Percentiles rank a stretch among this genome's conserved stretches.
Conservation (phyloP, 2,797 vertebrate genomes). For the Ptychadena robeensis region DNA sequence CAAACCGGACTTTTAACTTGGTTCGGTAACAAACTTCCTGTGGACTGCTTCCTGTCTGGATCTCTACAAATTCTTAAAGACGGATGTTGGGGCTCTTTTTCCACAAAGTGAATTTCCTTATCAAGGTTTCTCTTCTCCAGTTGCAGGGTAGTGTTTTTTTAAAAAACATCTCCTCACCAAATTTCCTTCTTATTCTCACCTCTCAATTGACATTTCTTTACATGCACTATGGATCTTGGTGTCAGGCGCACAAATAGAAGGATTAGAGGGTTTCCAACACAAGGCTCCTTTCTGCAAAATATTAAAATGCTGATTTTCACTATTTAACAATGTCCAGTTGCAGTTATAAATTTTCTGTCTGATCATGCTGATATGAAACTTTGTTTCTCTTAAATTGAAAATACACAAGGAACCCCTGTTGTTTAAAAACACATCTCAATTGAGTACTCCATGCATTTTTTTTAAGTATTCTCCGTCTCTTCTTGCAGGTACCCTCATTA, state of each 20-base stretch:
- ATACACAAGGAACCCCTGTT: constrained; percentile 7
- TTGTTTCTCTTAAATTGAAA: constrained; percentile 7
- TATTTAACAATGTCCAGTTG: background rate
- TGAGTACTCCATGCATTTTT: constrained; percentile 4
- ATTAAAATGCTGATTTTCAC: background rate
- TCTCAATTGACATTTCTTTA: constrained; percentile 5
- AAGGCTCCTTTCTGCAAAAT: background rate
- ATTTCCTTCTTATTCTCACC: constrained; percentile 21
- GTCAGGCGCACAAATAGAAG: background rate
- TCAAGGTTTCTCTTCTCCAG: constrained; percentile 13
- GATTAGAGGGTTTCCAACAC: background rate
- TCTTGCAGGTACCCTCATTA: constrained; percentile 12
- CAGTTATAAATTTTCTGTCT: constrained; percentile 5
- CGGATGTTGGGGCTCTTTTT: constrained; percentile 15
- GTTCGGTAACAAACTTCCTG: too few relatives aligned
- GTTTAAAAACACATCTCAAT: constrained; percentile 10
- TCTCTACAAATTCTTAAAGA: too few relatives aligned
- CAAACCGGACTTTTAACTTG: too few relatives aligned
- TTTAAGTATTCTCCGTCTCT: background rate
- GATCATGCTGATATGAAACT: background rate
- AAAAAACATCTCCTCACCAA: background rate
- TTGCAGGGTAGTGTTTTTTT: constrained; percentile 10
- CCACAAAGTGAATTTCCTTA: constrained; percentile 12
- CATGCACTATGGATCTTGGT: background rate
- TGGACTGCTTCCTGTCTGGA: too few relatives aligned